These are phyloP conservation scores for Drosophila persimilis DNA, from an alignment of 1,140 invertebrate species.

Conservation along the genomic window DNA sequence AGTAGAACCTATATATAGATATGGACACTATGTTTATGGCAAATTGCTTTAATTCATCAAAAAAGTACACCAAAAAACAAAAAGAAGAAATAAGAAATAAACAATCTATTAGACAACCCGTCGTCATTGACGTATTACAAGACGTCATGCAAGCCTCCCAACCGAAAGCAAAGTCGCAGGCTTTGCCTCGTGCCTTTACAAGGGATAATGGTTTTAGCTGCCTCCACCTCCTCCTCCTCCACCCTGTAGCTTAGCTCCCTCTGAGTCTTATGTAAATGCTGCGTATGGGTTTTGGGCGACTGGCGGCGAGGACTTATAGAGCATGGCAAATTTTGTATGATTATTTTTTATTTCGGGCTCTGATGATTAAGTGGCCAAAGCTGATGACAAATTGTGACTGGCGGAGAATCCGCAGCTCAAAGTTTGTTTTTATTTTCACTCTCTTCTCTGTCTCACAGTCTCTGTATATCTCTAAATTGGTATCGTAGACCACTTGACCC, in stretches of 20 bases:
- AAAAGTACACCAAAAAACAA: conserved; percentile 11
- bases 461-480: conserved; percentile 57
- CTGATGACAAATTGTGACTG: conserved; percentile 72
- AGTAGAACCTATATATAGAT: conserved; percentile 38
- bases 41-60: conserved; percentile 74
- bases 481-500: conserved; percentile 71
- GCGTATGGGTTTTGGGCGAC: conserved; percentile 6
- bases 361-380: conserved; percentile 67
- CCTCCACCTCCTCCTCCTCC: conserved; percentile 6
- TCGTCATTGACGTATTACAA: conserved; percentile 78
- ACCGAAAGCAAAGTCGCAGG: neutral
- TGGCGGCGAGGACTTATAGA: conserved; percentile 51
- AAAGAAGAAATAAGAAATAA: conserved; percentile 50
- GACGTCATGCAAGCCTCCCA: conserved; percentile 69
- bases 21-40: conserved; percentile 35
- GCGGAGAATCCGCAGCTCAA: conserved; percentile 28
- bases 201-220: conserved; percentile 52
- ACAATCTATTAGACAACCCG: conserved; percentile 79
- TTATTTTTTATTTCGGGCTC: conserved; percentile 20
- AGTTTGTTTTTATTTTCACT: conserved; percentile 4
- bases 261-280: conserved; percentile 62
- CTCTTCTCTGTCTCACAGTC: conserved; percentile 3
- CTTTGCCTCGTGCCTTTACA: conserved; percentile 46
- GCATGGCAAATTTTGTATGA: conserved; percentile 61
- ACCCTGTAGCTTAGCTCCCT: neutral